Evolutionary conservation across 1,140 invertebrate genomes (phyloP).

Genomic region (Drosophila orena): DNA sequence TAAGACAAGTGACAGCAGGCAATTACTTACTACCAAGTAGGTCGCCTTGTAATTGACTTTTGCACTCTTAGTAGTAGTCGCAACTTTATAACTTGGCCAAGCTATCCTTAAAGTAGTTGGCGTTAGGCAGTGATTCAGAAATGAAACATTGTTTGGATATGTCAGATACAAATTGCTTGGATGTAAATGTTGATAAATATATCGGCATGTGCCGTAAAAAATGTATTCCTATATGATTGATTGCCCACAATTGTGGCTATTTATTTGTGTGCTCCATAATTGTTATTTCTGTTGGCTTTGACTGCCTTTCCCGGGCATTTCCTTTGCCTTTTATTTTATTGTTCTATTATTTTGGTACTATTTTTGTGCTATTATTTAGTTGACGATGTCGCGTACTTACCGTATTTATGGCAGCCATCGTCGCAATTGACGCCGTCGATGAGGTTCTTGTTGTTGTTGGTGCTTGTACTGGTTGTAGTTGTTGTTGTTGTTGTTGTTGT

Average conservation of each 20-base stretch:
- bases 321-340: conserved; percentile 3
- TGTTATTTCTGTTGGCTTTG: conserved; percentile 43
- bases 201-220: conserved; percentile 37
- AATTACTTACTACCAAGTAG: background rate
- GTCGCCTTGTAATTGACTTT: background rate
- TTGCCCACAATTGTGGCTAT: conserved; percentile 49
- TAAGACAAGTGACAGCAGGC: background rate
- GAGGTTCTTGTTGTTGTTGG: conserved; percentile 62
- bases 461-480: conserved; percentile 64
- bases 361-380: conserved; percentile 1
- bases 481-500: conserved; percentile 69
- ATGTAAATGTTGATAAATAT: conserved; percentile 19
- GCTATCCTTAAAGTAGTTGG: background rate
- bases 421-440: conserved; percentile 79
- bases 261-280: conserved; percentile 14
- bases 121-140: conserved; percentile 4
- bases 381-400: conserved; percentile 73
- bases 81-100: background rate
- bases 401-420: conserved; percentile 84
- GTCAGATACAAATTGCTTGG: conserved; percentile 35
- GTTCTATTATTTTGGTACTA: background rate
- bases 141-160: conserved; percentile 30
- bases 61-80: too few species aligned
- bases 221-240: conserved; percentile 56
- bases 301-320: conserved; percentile 26